Evolutionary conservation across 2,113 vertebrate species (phyloP).

Genomic region (Anarrhichthys ocellatus): DNA sequence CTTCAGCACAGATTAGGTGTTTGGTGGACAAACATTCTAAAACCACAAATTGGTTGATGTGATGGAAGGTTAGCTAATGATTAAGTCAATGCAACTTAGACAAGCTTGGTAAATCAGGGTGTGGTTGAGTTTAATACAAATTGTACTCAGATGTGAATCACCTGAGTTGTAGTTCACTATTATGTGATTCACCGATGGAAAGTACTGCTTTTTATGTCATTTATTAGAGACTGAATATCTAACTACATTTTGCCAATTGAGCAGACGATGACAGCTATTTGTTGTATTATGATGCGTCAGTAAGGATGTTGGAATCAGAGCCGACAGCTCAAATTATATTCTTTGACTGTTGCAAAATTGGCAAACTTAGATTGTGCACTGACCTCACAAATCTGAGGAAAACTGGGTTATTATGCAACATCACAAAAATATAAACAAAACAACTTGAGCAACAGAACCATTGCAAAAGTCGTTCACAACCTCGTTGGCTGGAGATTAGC

Average conservation of each 20-base stretch:
- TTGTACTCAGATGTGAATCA: conserved; percentile 20
- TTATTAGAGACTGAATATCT: neutral
- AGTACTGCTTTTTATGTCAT: neutral
- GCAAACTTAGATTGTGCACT: neutral
- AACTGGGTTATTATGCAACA: conserved; percentile 27
- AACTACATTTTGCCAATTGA: neutral
- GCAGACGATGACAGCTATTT: neutral
- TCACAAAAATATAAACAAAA: conserved; percentile 49
- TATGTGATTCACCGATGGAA: neutral
- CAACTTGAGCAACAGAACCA: conserved; percentile 27
- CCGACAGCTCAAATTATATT: neutral
- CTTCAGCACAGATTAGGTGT: conserved; percentile 11
- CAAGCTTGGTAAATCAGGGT: conserved; percentile 32
- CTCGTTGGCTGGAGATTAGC: conserved; percentile 3
- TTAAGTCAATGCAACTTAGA: conserved; percentile 33
- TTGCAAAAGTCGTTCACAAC: conserved; percentile 49
- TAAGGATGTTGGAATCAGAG: neutral
- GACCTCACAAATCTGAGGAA: neutral
- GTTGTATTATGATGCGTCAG: no score
- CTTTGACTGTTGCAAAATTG: neutral
- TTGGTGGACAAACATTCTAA: conserved; percentile 9
- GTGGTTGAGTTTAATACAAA: conserved; percentile 25
- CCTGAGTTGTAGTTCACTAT: neutral
- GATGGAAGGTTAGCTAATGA: conserved; percentile 39
- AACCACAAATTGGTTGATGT: conserved; percentile 16